These are phyloP conservation scores for Pangasianodon gigas DNA, from an alignment of 2,113 vertebrate species.

Conservation along the genomic window DNA sequence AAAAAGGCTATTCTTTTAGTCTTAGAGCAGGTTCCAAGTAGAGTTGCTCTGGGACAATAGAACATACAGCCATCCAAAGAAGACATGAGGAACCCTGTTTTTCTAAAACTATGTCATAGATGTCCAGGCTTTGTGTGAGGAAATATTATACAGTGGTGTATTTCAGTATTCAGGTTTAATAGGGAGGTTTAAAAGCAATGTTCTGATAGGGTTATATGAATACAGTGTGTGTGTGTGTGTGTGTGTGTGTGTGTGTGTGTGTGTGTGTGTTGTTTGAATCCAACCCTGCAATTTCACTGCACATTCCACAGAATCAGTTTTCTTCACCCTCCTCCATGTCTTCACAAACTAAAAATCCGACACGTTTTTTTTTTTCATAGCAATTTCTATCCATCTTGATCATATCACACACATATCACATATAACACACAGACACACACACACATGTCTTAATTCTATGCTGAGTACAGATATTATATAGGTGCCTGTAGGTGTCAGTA, in stretches of 20 bases:
- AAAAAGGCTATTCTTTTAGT: background rate
- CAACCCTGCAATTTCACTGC: background rate
- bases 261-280: background rate
- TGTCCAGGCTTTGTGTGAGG: background rate
- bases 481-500: conserved; percentile 59
- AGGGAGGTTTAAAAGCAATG: background rate
- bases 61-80: background rate
- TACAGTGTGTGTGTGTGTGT: background rate
- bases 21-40: background rate
- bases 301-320: background rate
- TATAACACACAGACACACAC: background rate
- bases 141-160: background rate
- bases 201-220: background rate
- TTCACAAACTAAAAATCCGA: background rate
- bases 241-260: background rate
- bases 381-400: background rate
- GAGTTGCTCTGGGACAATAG: background rate
- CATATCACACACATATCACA: background rate
- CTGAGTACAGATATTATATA: conserved; percentile 18
- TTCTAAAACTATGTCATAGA: background rate
- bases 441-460: background rate
- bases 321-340: background rate
- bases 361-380: background rate
- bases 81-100: background rate
- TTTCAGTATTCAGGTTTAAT: background rate